Evolutionary conservation across 2,888 invertebrate species (phyloP), one percentile per base, ranked within the genome.

Genomic region (Crematogaster levior): DNA sequence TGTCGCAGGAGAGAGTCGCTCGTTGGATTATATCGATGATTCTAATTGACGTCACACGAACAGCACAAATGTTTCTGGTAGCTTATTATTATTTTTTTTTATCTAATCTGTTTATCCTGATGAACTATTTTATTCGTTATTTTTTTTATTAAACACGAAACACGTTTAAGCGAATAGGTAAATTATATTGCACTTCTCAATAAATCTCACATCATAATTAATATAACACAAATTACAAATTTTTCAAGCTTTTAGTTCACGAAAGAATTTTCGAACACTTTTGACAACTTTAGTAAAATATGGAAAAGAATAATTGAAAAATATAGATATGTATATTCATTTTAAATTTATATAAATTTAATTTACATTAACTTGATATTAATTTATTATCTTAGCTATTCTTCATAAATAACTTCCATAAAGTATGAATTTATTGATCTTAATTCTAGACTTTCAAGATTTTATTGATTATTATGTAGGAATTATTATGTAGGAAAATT

Each of bases 1-100:
- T 89, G 89, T 81, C 68, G 53, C 81, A 73, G 70, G 84, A 86
- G 87, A 89, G 87, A 84, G 87, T 84, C 66, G 75, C 34, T 81
- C 72, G 58, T 70, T 58, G 58, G 61, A 61, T 85, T 65, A 82
- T 85, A 72, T 61, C 68, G 74, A 85, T 83, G 81, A 84, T 82
- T 60, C 40, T 79, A n/a, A 75, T n/a, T 51, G 43, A 79, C 77
- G 77, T 79, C 77, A 77, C 43, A 43, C 4, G 18, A 24, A 68
- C 18, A 21, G 18, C n/a, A 10, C 21, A 48, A 51, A 63, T 74
- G 34, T 74, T 63, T 74, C 24, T 48, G 65, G 37, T 65, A 48
- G 1, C 7, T 75, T 61, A 74, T n/a, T n/a, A n/a, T n/a, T n/a
- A n/a, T 68, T 21, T 15, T 53, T 27, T 9, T 40, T 6, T n/a